phyloP scores from a whole-genome alignment of 1,140 invertebrate species.

The Ditylenchus dipsaci region DNA sequence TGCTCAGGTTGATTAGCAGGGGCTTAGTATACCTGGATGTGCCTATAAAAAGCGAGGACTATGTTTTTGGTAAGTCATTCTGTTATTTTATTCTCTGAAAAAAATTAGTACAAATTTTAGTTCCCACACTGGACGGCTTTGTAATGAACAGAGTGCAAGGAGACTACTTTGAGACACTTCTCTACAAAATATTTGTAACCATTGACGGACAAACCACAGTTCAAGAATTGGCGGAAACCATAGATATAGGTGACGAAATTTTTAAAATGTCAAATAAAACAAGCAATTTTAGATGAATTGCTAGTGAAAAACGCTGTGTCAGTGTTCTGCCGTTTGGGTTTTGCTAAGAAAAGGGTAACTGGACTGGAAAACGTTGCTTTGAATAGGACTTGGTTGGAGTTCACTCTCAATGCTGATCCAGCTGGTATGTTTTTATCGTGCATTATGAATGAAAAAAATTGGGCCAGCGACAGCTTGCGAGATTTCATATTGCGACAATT shows the following conservation, averaged over 20 bases:
- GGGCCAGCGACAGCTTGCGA: too few species aligned
- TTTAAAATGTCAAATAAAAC: neutral
- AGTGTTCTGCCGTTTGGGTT: slow-evolving; percentile 83
- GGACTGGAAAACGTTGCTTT: slow-evolving; percentile 61
- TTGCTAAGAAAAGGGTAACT: slow-evolving; percentile 71
- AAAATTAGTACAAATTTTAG: slow-evolving; percentile 58
- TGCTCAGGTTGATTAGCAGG: slow-evolving; percentile 66
- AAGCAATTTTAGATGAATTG: slow-evolving; percentile 66
- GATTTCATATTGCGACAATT: too few species aligned
- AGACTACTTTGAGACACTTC: slow-evolving; percentile 88
- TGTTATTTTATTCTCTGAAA: slow-evolving; percentile 7
- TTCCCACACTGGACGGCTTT: slow-evolving; percentile 87
- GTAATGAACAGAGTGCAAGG: slow-evolving; percentile 92
- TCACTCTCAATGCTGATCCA: neutral
- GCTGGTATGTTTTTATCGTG: neutral
- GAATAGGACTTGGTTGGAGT: slow-evolving; percentile 71
- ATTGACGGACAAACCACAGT: slow-evolving; percentile 89
- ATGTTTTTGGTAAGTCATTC: slow-evolving; percentile 66
- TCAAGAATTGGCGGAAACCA: slow-evolving; percentile 67
- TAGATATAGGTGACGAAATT: neutral
- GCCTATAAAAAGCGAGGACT: slow-evolving; percentile 75
- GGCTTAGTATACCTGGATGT: slow-evolving; percentile 84
- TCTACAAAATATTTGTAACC: slow-evolving; percentile 95
- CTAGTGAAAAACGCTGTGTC: slow-evolving; percentile 74
- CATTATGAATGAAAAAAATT: too few species aligned